Evolutionary conservation across 1,140 invertebrate species (phyloP).

Genomic region (Drosophila seguyi): DNA sequence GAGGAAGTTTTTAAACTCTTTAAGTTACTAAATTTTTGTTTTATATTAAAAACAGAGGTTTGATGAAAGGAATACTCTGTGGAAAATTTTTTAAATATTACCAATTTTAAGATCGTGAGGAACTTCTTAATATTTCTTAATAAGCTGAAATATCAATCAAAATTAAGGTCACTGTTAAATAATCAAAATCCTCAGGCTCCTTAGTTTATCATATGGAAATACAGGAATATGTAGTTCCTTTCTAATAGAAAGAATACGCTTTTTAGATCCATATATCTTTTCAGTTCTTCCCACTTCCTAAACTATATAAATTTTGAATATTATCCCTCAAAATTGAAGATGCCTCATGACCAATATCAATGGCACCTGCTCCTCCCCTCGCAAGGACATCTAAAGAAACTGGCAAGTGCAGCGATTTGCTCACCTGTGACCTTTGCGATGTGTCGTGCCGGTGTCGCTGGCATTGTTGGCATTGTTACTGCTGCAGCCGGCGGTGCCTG

Average conservation of each 20-base stretch:
- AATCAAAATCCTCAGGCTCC: not conserved
- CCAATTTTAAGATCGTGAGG: not conserved
- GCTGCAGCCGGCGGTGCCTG: slow-evolving; percentile 14
- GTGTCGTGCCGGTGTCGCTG: slow-evolving; percentile 68
- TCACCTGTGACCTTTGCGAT: slow-evolving; percentile 84
- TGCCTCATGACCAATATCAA: slow-evolving; percentile 1
- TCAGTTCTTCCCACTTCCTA: too few species aligned
- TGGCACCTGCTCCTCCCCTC: not conserved
- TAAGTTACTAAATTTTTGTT: not conserved
- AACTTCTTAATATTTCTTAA: not conserved
- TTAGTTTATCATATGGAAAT: not conserved
- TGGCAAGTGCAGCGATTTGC: slow-evolving; percentile 57
- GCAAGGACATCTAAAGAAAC: slow-evolving; percentile 7
- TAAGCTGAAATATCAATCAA: not conserved
- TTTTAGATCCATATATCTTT: too few species aligned
- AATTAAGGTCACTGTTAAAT: not conserved
- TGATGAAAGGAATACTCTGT: not conserved
- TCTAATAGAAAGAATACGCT: not conserved
- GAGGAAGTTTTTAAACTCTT: not conserved
- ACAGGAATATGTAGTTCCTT: not conserved
- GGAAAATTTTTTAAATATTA: not conserved
- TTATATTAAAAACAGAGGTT: not conserved
- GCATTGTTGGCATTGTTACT: slow-evolving; percentile 35
- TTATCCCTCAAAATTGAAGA: not conserved
- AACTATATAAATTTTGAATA: too few species aligned